These are phyloP conservation scores for Scomber japonicus DNA, from an alignment of 2,113 vertebrate species.

Conservation along the genomic window DNA sequence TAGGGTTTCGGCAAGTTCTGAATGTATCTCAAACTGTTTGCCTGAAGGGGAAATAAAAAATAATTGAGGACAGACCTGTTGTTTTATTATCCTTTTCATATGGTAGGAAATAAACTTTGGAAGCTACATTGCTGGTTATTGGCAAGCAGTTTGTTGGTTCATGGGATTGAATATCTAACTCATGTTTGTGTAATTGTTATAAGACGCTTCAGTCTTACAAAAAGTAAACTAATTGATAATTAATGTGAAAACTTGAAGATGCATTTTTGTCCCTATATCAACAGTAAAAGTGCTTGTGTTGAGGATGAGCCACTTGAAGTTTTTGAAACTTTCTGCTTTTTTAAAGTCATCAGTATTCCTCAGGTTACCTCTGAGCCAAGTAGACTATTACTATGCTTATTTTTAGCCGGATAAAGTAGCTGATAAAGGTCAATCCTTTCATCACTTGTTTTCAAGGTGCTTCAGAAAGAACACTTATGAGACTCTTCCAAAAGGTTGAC, in stretches of 20 bases:
- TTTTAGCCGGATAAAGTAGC: conserved; percentile 10
- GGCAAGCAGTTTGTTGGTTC: conserved; percentile 49
- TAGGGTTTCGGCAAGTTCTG: conserved; percentile 33
- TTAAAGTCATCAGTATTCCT: neutral
- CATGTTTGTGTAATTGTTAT: neutral
- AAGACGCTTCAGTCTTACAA: conserved; percentile 15
- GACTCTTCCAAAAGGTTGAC: neutral
- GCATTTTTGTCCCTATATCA: conserved; percentile 1
- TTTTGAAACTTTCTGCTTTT: neutral
- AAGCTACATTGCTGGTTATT: conserved; percentile 5
- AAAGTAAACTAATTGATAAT: conserved; percentile 8
- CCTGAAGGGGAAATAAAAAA: conserved; percentile 64
- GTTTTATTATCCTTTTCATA: conserved; percentile 67
- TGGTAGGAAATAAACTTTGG: conserved; percentile 48
- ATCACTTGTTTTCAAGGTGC: conserved; percentile 5
- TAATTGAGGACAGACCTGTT: conserved; percentile 64
- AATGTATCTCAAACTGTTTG: conserved; percentile 16
- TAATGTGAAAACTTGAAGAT: neutral
- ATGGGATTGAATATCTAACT: conserved; percentile 47
- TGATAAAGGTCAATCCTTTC: neutral
- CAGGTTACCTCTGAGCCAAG: neutral
- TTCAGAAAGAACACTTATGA: conserved; percentile 1
- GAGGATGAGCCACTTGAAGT: neutral
- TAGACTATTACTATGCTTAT: neutral
- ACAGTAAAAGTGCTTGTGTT: no score